A percentile compares a stretch with the other conserved stretches of the same genome.
Evolutionary conservation across 2,797 vertebrate genomes (phyloP).

Genomic region (Leontocebus nigricollis): DNA sequence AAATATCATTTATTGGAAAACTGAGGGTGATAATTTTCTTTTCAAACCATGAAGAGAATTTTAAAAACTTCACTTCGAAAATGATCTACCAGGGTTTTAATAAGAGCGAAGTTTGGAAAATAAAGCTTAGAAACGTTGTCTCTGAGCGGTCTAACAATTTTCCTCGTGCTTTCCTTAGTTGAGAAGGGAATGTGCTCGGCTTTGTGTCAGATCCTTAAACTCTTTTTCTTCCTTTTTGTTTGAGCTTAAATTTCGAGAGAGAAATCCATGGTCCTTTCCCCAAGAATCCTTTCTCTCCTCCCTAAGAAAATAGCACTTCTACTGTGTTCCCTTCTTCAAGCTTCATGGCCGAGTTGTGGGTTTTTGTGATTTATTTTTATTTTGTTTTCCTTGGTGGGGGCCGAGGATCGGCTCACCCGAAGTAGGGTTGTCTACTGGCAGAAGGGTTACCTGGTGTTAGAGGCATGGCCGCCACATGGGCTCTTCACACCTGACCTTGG

Average conservation of each 20-base stretch:
- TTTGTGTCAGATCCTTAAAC: constrained; percentile 36
- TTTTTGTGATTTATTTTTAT: neutral
- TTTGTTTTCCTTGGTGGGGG: no score
- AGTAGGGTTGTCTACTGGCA: fast-evolving
- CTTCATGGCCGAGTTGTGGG: fast-evolving
- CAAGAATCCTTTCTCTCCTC: neutral
- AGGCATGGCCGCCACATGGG: fast-evolving
- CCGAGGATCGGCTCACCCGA: fast-evolving
- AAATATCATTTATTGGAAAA: neutral
- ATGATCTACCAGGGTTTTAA: neutral
- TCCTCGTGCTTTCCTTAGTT: neutral
- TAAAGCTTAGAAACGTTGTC: neutral
- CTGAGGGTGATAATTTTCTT: neutral
- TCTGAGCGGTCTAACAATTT: fast-evolving
- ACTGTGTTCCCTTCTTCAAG: neutral
- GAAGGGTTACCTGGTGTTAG: fast-evolving
- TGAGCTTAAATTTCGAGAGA: neutral
- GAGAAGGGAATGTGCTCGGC: neutral
- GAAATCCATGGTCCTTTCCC: constrained; percentile 15
- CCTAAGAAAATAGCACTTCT: neutral
- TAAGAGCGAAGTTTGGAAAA: neutral
- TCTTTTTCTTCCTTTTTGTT: fast-evolving
- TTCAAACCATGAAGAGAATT: neutral
- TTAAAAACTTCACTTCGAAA: neutral
- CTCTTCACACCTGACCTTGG: neutral